Percentiles rank a stretch among this genome's conserved stretches.
These are phyloP conservation scores for Temnopleurus reevesii DNA, from an alignment of 53 echinoderm and acorn worm genomes.

Conservation along the genomic window DNA sequence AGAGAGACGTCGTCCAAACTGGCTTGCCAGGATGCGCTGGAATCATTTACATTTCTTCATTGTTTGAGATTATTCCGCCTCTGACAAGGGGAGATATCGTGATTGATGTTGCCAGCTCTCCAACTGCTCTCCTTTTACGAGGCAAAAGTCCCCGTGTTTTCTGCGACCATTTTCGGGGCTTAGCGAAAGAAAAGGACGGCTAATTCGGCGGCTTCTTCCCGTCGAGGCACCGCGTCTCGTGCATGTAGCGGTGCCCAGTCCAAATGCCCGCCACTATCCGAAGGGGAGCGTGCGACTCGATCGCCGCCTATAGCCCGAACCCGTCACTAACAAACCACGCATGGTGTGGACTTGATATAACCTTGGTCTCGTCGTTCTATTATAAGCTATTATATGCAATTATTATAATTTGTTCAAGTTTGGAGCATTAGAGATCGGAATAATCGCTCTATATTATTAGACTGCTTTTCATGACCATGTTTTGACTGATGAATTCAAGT, in stretches of 20 bases:
- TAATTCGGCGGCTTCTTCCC: slow-evolving; percentile 36
- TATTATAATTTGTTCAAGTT: neutral
- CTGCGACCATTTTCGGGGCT: slow-evolving; percentile 37
- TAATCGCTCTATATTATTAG: neutral
- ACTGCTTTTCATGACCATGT: neutral
- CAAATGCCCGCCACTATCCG: neutral
- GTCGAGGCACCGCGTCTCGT: neutral
- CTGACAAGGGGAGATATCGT: slow-evolving; percentile 30
- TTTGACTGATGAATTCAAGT: neutral
- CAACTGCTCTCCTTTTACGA: slow-evolving; percentile 46
- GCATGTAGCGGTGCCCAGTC: neutral
- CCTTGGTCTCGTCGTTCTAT: neutral
- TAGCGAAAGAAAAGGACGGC: slow-evolving; percentile 44
- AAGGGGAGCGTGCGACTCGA: neutral
- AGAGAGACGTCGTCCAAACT: neutral
- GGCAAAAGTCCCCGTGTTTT: slow-evolving; percentile 21
- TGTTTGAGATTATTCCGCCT: slow-evolving; percentile 34
- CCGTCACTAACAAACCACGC: neutral
- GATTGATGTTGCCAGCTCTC: slow-evolving; percentile 37
- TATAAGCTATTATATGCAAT: neutral
- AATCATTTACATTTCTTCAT: slow-evolving; percentile 59
- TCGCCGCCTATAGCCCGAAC: neutral
- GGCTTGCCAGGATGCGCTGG: neutral
- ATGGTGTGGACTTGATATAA: neutral
- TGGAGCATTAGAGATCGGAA: neutral